These are phyloP conservation scores for Melinaea marsaeus DNA, from an alignment of 2,888 invertebrate species.

Conservation along the genomic window DNA sequence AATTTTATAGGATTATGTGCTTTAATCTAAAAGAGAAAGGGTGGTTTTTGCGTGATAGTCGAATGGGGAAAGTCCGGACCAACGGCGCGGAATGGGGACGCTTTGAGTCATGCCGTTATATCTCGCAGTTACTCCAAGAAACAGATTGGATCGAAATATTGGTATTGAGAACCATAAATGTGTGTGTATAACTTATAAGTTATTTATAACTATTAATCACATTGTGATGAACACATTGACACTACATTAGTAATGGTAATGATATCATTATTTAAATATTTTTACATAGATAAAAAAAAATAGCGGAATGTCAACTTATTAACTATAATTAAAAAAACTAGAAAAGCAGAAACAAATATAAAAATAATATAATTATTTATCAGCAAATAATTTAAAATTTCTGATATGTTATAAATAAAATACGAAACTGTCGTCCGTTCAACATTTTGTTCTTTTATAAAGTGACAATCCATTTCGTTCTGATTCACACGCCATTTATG, in stretches of 20 bases:
- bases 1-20: conserved; percentile 10
- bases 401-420: not conserved
- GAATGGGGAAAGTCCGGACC: conserved; percentile 48
- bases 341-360: not conserved
- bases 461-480: conserved; percentile 20
- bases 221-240: too few species aligned
- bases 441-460: conserved; percentile 11
- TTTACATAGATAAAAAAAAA: too few species aligned
- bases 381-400: too few species aligned
- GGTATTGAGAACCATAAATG: not conserved
- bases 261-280: too few species aligned
- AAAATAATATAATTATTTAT: too few species aligned
- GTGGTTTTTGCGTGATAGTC: conserved; percentile 13
- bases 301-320: too few species aligned
- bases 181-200: too few species aligned
- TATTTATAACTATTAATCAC: too few species aligned
- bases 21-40: conserved; percentile 11
- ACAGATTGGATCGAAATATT: conserved; percentile 4
- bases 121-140: conserved; percentile 17
- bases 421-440: not conserved
- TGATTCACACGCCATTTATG: conserved; percentile 12
- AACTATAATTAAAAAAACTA: too few species aligned
- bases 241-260: too few species aligned
- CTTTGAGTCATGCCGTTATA: conserved; percentile 33
- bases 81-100: conserved; percentile 51